Evolutionary conservation across 1,140 invertebrate species (phyloP).

Genomic region (Hypothenemus hampei): DNA sequence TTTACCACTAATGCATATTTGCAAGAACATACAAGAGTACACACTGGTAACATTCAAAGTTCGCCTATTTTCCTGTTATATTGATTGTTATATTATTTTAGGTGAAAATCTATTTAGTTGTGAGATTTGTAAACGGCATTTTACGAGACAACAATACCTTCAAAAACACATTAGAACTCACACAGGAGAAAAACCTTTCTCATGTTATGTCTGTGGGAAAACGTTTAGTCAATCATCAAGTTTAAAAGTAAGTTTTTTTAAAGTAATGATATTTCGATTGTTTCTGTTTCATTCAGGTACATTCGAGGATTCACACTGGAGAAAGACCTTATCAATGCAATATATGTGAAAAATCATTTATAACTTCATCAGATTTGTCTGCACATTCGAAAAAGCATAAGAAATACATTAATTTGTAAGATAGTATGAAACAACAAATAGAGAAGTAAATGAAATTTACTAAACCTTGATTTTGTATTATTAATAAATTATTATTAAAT

Average conservation of each 20-base stretch:
- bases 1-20: conserved; percentile 41
- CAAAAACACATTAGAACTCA: conserved; percentile 48
- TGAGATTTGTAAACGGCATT: conserved; percentile 49
- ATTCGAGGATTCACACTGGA: conserved; percentile 62
- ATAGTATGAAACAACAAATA: too few relatives aligned
- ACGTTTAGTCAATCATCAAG: conserved; percentile 70
- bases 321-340: conserved; percentile 52
- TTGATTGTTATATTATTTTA: conserved; percentile 3
- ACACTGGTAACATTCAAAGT: conserved; percentile 31
- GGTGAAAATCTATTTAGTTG: conserved; percentile 46
- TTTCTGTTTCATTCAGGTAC: conserved; percentile 41
- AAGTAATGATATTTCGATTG: background rate
- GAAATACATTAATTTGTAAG: conserved; percentile 40
- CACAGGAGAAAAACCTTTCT: conserved; percentile 71
- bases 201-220: conserved; percentile 70
- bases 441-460: too few relatives aligned
- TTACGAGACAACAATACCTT: conserved; percentile 45
- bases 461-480: too few relatives aligned
- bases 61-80: background rate
- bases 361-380: conserved; percentile 55
- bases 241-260: conserved; percentile 45
- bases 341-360: conserved; percentile 53
- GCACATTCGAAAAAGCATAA: conserved; percentile 62
- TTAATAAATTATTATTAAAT: too few relatives aligned
- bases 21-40: conserved; percentile 33